Percentiles rank a stretch among this genome's conserved stretches.
Evolutionary conservation across 1,140 invertebrate species (phyloP).

Genomic region (Wiebesia pumilae): DNA sequence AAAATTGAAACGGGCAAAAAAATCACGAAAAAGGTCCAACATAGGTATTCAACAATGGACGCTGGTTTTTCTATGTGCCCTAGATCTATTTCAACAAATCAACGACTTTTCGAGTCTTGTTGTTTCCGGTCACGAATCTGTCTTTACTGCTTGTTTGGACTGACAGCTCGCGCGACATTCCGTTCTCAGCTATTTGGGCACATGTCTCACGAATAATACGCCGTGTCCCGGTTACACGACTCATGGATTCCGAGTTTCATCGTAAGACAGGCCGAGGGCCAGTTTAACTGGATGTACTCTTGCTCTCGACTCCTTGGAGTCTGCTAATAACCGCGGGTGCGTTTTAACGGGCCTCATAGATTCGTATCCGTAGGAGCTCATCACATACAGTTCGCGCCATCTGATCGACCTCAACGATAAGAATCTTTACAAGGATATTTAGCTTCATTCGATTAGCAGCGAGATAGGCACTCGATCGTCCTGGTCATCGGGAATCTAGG

Average conservation of each 20-base stretch:
- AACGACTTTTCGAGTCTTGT: slow-evolving; percentile 28
- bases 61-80: not conserved
- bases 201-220: not conserved
- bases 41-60: not conserved
- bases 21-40: not conserved
- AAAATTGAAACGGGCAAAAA: not conserved
- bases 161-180: not conserved
- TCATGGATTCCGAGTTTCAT: not conserved
- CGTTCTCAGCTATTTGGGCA: too few species aligned
- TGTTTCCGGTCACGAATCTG: slow-evolving; percentile 17
- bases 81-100: slow-evolving; percentile 38
- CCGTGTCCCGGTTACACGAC: not conserved
- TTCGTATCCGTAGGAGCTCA: not conserved
- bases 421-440: not conserved
- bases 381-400: too few species aligned
- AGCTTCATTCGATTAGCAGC: not conserved
- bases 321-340: not conserved
- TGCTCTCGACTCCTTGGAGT: not conserved
- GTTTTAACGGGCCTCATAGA: not conserved
- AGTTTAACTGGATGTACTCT: slow-evolving; percentile 21
- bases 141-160: slow-evolving; percentile 1
- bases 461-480: not conserved
- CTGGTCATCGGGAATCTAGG: too few species aligned
- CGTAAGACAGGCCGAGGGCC: not conserved
- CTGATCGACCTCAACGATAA: not conserved